Evolutionary conservation across 2,888 invertebrate species (phyloP), one percentile per base, ranked within the genome.

Genomic region (Calameuta filiformis): DNA sequence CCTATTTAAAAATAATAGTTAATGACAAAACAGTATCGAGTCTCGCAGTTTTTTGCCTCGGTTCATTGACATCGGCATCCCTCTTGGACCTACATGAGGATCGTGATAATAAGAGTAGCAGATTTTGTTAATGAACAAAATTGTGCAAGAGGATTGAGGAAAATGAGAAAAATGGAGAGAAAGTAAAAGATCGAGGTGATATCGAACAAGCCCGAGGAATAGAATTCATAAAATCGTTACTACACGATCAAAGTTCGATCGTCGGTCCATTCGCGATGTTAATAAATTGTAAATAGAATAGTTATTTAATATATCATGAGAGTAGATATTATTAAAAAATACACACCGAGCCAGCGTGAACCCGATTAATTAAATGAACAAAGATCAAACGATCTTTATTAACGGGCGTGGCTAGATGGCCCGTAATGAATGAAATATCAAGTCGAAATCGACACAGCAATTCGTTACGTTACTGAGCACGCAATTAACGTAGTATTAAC

Each of bases 201-300:
- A 23, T 56, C 9, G 23, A 56, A 56, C 23, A 56, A 56, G 9
- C 23, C 23, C 23, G 56, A 56, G 9, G 9, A 56, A 40, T 40
- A 15, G 1, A 40, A 56, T 56, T 56, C 23, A 56, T 23, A 56
- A 56, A 56, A 23, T 9, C 56, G 56, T 56, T 56, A 56, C 23
- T 56, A 23, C 56, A 23, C 35, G 74, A 74, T 35, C 74, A 40
- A 74, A 12, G 74, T 35, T 34, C 23, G 74, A 74, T 56, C 56
- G 56, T 56, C 11, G 71, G 71, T 71, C 71, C 71, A 71, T 71
- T 3, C 71, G 23, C 15, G 74, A 78, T 77, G 68, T 76, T 76
- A 69, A 85, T 84, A 86, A 86, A 85, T 85, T 89, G 89, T 88
- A 89, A 56, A 88, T 89, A 89, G 85, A 86, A 76, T 87, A 88